These are phyloP conservation scores for Glyptemys insculpta DNA, from an alignment of 2,797 vertebrate species.

Conservation along the genomic window DNA sequence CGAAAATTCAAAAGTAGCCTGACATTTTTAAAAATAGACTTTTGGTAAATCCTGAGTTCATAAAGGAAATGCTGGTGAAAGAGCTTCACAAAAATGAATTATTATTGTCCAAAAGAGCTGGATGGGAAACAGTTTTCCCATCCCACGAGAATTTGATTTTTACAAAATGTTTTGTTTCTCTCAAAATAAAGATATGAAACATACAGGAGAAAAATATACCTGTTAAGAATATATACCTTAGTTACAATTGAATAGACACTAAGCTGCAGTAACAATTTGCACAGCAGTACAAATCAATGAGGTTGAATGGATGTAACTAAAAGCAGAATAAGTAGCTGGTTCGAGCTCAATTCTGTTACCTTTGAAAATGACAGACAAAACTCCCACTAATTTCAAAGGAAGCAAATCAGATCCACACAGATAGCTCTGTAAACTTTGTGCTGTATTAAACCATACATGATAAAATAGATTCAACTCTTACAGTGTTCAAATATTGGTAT, in stretches of 20 bases:
- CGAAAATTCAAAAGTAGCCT: constrained; percentile 52
- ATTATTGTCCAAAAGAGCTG: not conserved
- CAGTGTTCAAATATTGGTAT: not conserved
- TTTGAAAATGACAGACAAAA: not conserved
- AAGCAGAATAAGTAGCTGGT: not conserved
- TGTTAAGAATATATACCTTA: not conserved
- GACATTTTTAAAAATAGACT: constrained; percentile 30
- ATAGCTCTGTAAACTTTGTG: not conserved
- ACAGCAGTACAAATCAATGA: not conserved
- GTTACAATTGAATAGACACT: not conserved
- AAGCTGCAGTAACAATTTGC: not conserved
- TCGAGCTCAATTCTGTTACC: not conserved
- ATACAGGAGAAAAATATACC: not conserved
- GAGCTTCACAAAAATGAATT: not conserved
- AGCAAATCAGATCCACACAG: not conserved
- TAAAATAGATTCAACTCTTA: not conserved
- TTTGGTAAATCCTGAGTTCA: constrained; percentile 32
- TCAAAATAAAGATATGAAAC: not conserved
- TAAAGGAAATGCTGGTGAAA: not conserved
- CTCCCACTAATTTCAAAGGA: not conserved
- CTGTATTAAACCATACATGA: not conserved
- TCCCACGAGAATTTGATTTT: not conserved
- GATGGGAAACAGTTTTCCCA: not conserved
- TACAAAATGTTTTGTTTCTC: not conserved
- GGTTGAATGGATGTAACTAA: not conserved